Percentiles rank a stretch among this genome's conserved stretches.
Evolutionary conservation across 2,888 invertebrate species (phyloP).

Genomic region (Coleophora deauratella): DNA sequence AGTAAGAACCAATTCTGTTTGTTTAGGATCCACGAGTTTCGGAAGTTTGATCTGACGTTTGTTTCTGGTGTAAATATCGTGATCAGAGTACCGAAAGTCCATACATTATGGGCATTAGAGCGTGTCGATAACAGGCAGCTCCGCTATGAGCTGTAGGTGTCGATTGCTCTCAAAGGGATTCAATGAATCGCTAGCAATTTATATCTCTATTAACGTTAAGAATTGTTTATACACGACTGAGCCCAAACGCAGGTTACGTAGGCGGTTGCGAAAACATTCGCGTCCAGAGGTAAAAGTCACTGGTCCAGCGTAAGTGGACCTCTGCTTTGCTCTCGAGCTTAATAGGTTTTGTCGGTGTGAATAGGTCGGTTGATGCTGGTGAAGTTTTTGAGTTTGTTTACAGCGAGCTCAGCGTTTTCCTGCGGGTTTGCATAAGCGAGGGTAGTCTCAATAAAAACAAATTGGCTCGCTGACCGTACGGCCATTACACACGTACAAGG

Average conservation of each 20-base stretch:
- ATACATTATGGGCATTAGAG: conserved; percentile 31
- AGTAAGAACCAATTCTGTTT: conserved; percentile 27
- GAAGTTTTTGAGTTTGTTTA: conserved; percentile 58
- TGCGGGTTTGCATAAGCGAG: conserved; percentile 69
- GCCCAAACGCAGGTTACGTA: conserved; percentile 34
- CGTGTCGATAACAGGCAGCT: conserved; percentile 45
- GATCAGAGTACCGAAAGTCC: conserved; percentile 21
- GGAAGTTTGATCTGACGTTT: conserved; percentile 33
- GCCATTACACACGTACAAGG: conserved; percentile 69
- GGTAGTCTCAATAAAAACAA: conserved; percentile 73
- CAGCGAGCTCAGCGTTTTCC: conserved; percentile 64
- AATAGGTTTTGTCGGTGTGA: conserved; percentile 11
- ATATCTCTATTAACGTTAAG: conserved; percentile 70
- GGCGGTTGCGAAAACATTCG: conserved; percentile 65
- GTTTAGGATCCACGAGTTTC: conserved; percentile 33
- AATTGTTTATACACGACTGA: conserved; percentile 64
- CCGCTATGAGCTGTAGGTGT: conserved; percentile 41
- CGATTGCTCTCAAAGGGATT: conserved; percentile 62
- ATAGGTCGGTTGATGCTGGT: conserved; percentile 40
- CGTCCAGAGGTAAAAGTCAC: conserved; percentile 60
- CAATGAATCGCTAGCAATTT: conserved; percentile 64
- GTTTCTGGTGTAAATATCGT: conserved; percentile 29
- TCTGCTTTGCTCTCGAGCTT: conserved; percentile 12
- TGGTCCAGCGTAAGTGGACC: conserved; percentile 23
- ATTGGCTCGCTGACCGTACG: conserved; percentile 61